phyloP scores from a whole-genome alignment of 2,888 invertebrate species.

The Orthosia cruda region DNA sequence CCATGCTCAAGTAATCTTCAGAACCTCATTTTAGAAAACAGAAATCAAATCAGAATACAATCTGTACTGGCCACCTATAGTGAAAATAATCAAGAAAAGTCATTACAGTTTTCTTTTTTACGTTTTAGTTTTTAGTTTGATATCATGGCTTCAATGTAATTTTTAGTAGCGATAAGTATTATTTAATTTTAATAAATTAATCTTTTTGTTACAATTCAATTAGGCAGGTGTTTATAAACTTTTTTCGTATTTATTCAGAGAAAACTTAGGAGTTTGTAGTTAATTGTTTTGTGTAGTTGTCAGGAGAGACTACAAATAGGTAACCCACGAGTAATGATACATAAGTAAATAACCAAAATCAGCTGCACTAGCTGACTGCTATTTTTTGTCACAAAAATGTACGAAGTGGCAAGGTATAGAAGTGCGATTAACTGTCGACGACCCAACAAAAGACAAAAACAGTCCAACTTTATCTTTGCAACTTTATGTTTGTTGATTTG shows the following conservation, averaged over 20 bases:
- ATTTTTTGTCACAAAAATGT: no score
- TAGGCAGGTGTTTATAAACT: no score
- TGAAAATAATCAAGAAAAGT: conserved; percentile 4
- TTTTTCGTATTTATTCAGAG: no score
- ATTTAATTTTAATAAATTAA: not conserved
- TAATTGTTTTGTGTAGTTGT: not conserved
- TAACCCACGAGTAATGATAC: not conserved
- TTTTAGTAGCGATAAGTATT: not conserved
- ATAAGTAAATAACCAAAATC: not conserved
- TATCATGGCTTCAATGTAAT: not conserved
- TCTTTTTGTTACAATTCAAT: not conserved
- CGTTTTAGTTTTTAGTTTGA: not conserved
- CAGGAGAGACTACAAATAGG: not conserved
- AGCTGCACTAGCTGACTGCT: not conserved
- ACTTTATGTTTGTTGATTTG: not conserved
- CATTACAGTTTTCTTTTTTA: conserved; percentile 10
- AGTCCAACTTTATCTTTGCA: not conserved
- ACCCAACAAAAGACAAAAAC: not conserved
- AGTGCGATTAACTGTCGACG: no score
- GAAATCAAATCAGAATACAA: not conserved
- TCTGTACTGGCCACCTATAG: conserved; percentile 1
- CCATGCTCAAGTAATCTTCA: no score
- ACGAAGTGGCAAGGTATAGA: no score
- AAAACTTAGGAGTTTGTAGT: no score
- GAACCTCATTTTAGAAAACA: not conserved